Evolutionary conservation across 2,888 invertebrate genomes (phyloP).

Genomic region (Scelioninae gen. 1): DNA sequence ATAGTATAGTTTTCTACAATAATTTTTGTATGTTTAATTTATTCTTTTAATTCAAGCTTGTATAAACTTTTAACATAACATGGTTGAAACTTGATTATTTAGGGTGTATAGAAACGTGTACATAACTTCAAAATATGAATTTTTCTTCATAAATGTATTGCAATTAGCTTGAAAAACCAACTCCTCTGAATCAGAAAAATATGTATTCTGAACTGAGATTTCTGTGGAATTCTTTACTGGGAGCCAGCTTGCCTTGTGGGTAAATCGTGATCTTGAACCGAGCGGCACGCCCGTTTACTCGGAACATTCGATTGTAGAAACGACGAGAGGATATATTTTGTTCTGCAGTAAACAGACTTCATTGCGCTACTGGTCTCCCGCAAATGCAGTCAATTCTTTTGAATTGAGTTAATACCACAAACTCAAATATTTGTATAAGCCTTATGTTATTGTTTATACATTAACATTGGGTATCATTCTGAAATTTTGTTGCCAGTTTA

Average conservation of each 20-base stretch:
- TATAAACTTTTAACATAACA: no score
- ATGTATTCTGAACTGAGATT: slow-evolving; percentile 60
- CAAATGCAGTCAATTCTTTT: slow-evolving; percentile 60
- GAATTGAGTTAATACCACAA: slow-evolving; percentile 22
- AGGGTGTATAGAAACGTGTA: no score
- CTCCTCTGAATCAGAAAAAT: slow-evolving; percentile 51
- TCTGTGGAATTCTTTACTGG: slow-evolving; percentile 51
- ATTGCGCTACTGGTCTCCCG: slow-evolving; percentile 66
- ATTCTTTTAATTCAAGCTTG: no score
- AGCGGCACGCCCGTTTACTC: slow-evolving; percentile 72
- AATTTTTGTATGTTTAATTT: no score
- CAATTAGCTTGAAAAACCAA: slow-evolving; percentile 65
- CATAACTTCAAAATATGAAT: slow-evolving; percentile 57
- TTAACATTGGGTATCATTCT: no score
- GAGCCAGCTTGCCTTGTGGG: slow-evolving; percentile 69
- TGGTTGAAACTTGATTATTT: no score
- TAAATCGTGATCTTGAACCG: slow-evolving; percentile 73
- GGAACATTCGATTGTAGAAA: slow-evolving; percentile 72
- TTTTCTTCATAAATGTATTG: slow-evolving; percentile 53
- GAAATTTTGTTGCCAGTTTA: no score
- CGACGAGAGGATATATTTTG: slow-evolving; percentile 67
- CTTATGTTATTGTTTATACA: background rate
- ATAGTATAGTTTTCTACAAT: no score
- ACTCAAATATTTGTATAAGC: slow-evolving; percentile 15
- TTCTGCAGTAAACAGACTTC: slow-evolving; percentile 60